Evolutionary conservation across 2,888 invertebrate species (phyloP).

Genomic region (Drosophila anceps): DNA sequence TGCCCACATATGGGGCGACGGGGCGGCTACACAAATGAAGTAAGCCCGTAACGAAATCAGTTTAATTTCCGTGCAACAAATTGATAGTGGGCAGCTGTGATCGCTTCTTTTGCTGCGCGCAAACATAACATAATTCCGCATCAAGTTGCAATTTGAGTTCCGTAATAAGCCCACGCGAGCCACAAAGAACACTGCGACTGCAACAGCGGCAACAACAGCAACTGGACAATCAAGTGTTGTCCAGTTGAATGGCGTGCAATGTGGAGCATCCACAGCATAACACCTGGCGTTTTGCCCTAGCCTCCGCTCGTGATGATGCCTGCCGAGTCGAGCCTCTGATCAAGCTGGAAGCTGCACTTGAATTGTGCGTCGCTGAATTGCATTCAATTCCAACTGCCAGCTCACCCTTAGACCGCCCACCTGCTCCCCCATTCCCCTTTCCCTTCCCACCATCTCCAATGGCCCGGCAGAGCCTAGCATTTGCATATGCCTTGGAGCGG

Average conservation of each 20-base stretch:
- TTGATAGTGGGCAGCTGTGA: constrained; percentile 60
- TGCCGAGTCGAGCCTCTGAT: constrained; percentile 20
- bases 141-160: constrained; percentile 62
- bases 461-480: constrained; percentile 43
- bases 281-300: constrained; percentile 69
- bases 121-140: constrained; percentile 41
- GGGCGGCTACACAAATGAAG: constrained; percentile 10
- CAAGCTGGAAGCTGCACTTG: constrained; percentile 64
- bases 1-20: constrained; percentile 41
- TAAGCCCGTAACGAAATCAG: constrained; percentile 41
- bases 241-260: constrained; percentile 53
- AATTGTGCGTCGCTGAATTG: constrained; percentile 50
- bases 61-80: constrained; percentile 63
- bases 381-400: constrained; percentile 39
- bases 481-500: constrained; percentile 53
- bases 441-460: neutral
- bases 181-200: constrained; percentile 29
- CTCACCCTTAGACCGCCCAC: constrained; percentile 13
- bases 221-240: constrained; percentile 61
- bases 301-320: constrained; percentile 11
- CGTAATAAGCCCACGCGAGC: constrained; percentile 74
- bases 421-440: too few species aligned
- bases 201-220: constrained; percentile 25
- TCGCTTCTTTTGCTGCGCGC: constrained; percentile 10
- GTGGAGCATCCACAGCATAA: constrained; percentile 57